Percentiles rank a stretch among this genome's conserved stretches.
These are phyloP conservation scores for Pseudorectes ferrugineus DNA, from an alignment of 2,113 vertebrate species.

Conservation along the genomic window DNA sequence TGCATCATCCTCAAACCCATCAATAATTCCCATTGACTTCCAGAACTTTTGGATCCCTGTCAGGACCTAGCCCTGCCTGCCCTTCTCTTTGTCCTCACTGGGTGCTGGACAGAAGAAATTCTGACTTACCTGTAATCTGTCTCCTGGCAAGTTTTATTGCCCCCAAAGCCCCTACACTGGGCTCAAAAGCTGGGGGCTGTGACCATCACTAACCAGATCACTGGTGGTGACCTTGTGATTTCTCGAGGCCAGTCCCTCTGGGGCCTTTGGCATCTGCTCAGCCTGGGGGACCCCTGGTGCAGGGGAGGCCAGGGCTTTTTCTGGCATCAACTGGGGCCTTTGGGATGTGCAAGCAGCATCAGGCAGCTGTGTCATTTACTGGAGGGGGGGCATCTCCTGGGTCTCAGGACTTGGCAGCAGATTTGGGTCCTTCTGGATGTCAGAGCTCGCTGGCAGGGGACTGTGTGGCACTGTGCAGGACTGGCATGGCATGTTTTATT, in stretches of 20 bases:
- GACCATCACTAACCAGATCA: background rate
- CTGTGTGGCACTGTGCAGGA: background rate
- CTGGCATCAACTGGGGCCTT: rapidly evolving
- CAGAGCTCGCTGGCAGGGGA: background rate
- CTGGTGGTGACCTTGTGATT: background rate
- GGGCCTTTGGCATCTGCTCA: background rate
- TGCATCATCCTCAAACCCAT: background rate
- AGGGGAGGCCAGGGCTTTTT: background rate
- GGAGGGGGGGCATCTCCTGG: rapidly evolving
- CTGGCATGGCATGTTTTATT: background rate
- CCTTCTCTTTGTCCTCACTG: background rate
- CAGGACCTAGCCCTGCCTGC: background rate
- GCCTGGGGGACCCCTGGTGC: background rate
- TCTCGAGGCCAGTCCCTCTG: background rate
- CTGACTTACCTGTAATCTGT: background rate
- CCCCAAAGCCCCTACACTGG: background rate
- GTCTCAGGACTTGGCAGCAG: rapidly evolving
- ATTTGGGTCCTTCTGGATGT: background rate
- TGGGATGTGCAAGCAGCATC: background rate
- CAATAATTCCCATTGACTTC: background rate
- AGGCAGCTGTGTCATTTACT: background rate
- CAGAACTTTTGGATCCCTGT: background rate
- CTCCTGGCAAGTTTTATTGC: background rate
- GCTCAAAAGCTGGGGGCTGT: background rate
- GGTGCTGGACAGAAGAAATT: background rate